A percentile compares a stretch with the other conserved stretches of the same genome.
Evolutionary conservation across 2,888 invertebrate genomes (phyloP).

Genomic region (Tiliacea aurago): DNA sequence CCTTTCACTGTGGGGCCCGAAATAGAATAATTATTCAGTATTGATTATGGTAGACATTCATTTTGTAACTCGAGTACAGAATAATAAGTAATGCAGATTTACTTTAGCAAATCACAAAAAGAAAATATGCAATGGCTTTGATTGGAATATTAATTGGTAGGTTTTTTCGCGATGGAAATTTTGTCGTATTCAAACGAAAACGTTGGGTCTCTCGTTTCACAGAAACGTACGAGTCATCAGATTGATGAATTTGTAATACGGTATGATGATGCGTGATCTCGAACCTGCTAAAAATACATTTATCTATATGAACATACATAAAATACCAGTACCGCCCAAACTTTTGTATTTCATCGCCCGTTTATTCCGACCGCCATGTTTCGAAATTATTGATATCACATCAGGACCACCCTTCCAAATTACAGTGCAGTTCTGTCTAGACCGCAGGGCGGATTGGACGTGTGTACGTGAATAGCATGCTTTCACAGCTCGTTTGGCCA

Average conservation of each 20-base stretch:
- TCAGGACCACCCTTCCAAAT: slow-evolving; percentile 66
- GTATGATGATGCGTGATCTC: slow-evolving; percentile 14
- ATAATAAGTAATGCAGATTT: slow-evolving; percentile 52
- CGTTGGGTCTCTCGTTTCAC: not conserved
- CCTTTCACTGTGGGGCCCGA: slow-evolving; percentile 68
- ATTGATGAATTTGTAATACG: slow-evolving; percentile 42
- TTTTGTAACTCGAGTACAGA: slow-evolving; percentile 55
- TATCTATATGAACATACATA: slow-evolving; percentile 1
- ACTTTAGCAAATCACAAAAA: slow-evolving; percentile 44
- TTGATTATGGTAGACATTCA: slow-evolving; percentile 58
- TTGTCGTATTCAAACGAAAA: slow-evolving; percentile 1
- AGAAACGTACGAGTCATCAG: slow-evolving; percentile 26
- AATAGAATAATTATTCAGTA: slow-evolving; percentile 68
- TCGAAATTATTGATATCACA: slow-evolving; percentile 67
- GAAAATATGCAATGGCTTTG: slow-evolving; percentile 53
- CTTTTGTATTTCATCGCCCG: slow-evolving; percentile 44
- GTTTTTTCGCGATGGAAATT: slow-evolving; percentile 19
- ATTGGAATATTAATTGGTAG: slow-evolving; percentile 41
- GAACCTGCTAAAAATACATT: not conserved
- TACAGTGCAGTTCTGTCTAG: slow-evolving; percentile 66
- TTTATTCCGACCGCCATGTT: slow-evolving; percentile 39
- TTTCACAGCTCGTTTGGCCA: slow-evolving; percentile 77
- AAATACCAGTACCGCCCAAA: slow-evolving; percentile 20
- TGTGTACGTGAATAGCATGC: slow-evolving; percentile 81
- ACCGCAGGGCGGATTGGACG: slow-evolving; percentile 69